phyloP scores from a whole-genome alignment of 2,113 vertebrate species.

The Sprattus sprattus region DNA sequence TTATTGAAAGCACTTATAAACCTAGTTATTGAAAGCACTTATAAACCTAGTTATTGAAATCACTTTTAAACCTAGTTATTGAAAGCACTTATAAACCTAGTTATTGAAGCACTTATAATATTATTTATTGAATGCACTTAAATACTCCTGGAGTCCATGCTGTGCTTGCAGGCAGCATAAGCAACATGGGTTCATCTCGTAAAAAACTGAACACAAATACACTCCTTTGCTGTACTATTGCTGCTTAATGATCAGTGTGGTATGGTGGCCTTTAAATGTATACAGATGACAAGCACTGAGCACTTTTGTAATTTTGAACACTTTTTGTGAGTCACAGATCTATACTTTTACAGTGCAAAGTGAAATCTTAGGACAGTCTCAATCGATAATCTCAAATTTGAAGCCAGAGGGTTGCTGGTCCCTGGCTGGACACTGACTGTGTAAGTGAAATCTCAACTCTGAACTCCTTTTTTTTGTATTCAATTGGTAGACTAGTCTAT shows the following conservation, averaged over 20 bases:
- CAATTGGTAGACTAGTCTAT: background rate
- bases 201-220: too few relatives aligned
- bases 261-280: background rate
- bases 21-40: too few relatives aligned
- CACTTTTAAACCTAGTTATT: too few relatives aligned
- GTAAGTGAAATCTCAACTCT: background rate
- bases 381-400: background rate
- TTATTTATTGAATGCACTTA: too few relatives aligned
- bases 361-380: background rate
- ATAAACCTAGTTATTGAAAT: too few relatives aligned
- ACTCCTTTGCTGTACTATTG: background rate
- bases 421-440: background rate
- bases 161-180: too few relatives aligned
- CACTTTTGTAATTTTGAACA: background rate
- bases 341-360: background rate
- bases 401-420: background rate
- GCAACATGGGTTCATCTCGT: too few relatives aligned
- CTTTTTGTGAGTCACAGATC: background rate
- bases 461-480: background rate
- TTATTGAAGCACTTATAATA: too few relatives aligned
- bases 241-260: background rate
- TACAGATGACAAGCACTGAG: background rate
- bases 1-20: too few relatives aligned
- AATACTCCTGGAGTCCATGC: too few relatives aligned
- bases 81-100: too few relatives aligned